Conservation (phyloP, 2,888 invertebrate genomes). For the Brachylomia viminalis region DNA sequence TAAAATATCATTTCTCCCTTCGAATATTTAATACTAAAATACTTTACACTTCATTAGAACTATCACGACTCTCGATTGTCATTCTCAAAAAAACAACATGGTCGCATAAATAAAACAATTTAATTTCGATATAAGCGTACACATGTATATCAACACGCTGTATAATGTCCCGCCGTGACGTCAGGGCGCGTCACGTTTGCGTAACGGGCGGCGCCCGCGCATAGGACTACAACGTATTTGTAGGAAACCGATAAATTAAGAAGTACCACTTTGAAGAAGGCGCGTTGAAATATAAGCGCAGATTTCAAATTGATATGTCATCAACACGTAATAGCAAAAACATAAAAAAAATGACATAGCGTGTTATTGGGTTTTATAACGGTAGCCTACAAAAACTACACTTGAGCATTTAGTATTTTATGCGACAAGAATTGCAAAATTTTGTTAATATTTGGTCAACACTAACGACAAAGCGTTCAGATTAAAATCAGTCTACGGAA, state of each 20-base stretch:
- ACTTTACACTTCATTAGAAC: slow-evolving; percentile 35
- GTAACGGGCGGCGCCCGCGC: slow-evolving; percentile 77
- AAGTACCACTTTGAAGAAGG: slow-evolving; percentile 28
- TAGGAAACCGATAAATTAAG: slow-evolving; percentile 36
- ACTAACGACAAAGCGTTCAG: not conserved
- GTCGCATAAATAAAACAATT: slow-evolving; percentile 56
- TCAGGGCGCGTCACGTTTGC: slow-evolving; percentile 83
- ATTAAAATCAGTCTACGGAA: not conserved
- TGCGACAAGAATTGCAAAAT: not conserved
- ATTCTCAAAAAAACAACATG: slow-evolving; percentile 22
- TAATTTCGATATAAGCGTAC: slow-evolving; percentile 43
- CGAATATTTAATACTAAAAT: slow-evolving; percentile 33
- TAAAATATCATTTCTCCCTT: slow-evolving; percentile 29
- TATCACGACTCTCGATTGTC: slow-evolving; percentile 32
- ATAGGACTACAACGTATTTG: slow-evolving; percentile 61
- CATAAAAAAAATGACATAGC: too few relatives aligned
- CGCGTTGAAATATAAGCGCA: too few relatives aligned
- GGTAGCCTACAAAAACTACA: not conserved
- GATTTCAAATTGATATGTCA: not conserved
- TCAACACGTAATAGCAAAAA: not conserved
- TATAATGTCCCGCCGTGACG: slow-evolving; percentile 75
- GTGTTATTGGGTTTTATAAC: not conserved
- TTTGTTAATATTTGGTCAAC: not conserved
- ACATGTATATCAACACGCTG: slow-evolving; percentile 60
- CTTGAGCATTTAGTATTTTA: not conserved